Conservation (phyloP, 2,888 invertebrate genomes). For the Subacronicta megacephala region DNA sequence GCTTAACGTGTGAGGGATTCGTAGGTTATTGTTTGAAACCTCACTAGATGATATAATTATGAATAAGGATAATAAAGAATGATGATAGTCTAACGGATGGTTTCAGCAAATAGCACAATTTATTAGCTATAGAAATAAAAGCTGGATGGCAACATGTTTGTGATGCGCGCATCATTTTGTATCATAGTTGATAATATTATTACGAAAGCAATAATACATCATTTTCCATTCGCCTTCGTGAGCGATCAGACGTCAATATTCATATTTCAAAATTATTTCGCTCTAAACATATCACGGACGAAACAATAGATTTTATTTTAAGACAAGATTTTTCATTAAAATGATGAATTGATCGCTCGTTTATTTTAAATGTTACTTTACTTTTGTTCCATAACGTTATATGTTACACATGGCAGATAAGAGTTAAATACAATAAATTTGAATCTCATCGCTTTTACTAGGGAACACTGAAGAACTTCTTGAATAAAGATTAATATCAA, state of each 20-base stretch:
- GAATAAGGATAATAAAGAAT: conserved; percentile 75
- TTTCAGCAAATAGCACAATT: conserved; percentile 85
- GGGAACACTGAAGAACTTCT: neutral
- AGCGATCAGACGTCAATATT: conserved; percentile 59
- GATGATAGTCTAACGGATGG: conserved; percentile 72
- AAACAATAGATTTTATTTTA: conserved; percentile 57
- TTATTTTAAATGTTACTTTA: conserved; percentile 69
- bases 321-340: conserved; percentile 45
- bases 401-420: conserved; percentile 46
- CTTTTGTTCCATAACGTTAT: conserved; percentile 82
- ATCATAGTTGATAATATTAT: conserved; percentile 69
- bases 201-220: conserved; percentile 72
- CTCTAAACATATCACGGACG: conserved; percentile 76
- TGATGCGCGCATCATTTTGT: conserved; percentile 65
- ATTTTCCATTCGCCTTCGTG: conserved; percentile 53
- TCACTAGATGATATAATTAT: conserved; percentile 87
- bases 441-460: conserved; percentile 34
- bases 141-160: conserved; percentile 64
- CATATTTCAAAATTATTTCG: conserved; percentile 50
- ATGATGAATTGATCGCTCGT: conserved; percentile 63
- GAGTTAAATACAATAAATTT: conserved; percentile 30
- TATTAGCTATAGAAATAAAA: conserved; percentile 79
- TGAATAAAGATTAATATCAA: no score
- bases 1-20: conserved; percentile 76
- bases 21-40: conserved; percentile 87